Conservation (phyloP, 2,113 vertebrate species). For the Indri indri region DNA sequence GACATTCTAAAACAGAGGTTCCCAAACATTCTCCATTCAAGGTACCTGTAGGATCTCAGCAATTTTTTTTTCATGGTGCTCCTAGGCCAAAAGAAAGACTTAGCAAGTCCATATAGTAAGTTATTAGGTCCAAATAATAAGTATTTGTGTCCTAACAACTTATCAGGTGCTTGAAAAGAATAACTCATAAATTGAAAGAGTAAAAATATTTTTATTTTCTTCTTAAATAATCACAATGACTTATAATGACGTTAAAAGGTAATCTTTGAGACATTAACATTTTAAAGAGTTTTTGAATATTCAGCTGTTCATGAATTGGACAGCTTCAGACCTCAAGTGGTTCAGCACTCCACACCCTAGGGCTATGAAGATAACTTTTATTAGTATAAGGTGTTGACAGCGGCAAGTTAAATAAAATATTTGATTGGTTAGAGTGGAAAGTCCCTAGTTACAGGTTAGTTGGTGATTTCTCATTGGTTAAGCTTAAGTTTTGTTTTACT, state of each 20-base stretch:
- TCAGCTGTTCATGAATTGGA: not conserved
- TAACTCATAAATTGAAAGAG: not conserved
- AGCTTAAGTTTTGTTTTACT: not conserved
- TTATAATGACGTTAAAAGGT: not conserved
- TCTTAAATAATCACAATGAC: not conserved
- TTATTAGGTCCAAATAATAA: not conserved
- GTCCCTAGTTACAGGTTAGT: not conserved
- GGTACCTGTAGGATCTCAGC: not conserved
- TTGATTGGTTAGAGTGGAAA: not conserved
- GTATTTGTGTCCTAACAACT: not conserved
- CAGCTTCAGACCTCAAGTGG: too few species aligned
- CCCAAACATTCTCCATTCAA: not conserved
- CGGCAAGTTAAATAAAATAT: not conserved
- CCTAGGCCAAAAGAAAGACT: not conserved
- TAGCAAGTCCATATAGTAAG: not conserved
- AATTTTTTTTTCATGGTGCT: not conserved
- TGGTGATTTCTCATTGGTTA: not conserved
- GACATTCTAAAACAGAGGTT: not conserved
- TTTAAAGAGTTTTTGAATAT: not conserved
- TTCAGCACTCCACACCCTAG: not conserved
- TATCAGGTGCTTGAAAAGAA: not conserved
- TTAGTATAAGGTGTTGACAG: not conserved
- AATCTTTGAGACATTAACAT: not conserved
- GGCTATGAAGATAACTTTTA: not conserved
- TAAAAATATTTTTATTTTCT: not conserved